Conservation (phyloP, 2,888 invertebrate species). For the Calliopum simillimum region DNA sequence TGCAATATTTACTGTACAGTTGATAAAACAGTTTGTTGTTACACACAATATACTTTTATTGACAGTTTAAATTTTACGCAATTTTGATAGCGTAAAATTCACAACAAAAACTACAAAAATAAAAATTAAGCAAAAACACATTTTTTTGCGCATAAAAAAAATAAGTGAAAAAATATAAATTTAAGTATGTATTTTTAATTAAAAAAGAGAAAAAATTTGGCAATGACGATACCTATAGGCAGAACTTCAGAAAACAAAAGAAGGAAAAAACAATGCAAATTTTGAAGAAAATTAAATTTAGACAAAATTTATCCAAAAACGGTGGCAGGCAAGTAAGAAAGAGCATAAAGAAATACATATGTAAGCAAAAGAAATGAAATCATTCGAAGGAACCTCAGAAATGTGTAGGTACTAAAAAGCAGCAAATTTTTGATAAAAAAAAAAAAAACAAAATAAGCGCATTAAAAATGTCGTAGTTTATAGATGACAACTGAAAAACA, state of each 20-base stretch:
- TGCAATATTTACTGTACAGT: too few species aligned
- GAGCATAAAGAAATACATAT: slow-evolving; percentile 18
- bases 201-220: slow-evolving; percentile 40
- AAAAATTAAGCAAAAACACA: slow-evolving; percentile 35
- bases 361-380: slow-evolving; percentile 21
- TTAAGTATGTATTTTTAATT: slow-evolving; percentile 44
- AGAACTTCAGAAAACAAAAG: slow-evolving; percentile 19
- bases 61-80: too few species aligned
- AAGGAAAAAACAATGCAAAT: slow-evolving; percentile 33
- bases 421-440: slow-evolving; percentile 21
- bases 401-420: background rate
- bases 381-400: background rate
- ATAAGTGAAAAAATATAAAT: slow-evolving; percentile 41
- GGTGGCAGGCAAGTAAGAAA: slow-evolving; percentile 26
- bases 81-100: slow-evolving; percentile 32
- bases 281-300: slow-evolving; percentile 31
- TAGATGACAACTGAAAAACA: slow-evolving; percentile 2
- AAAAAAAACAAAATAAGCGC: slow-evolving; percentile 8
- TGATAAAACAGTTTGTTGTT: too few species aligned
- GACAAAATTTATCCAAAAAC: slow-evolving; percentile 31
- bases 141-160: slow-evolving; percentile 39
- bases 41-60: too few species aligned
- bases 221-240: slow-evolving; percentile 24
- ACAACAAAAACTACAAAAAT: slow-evolving; percentile 47
- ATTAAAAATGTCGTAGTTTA: slow-evolving; percentile 2